Evolutionary conservation across 2,797 vertebrate species (phyloP).

Genomic region (Melanotaenia boesemani): DNA sequence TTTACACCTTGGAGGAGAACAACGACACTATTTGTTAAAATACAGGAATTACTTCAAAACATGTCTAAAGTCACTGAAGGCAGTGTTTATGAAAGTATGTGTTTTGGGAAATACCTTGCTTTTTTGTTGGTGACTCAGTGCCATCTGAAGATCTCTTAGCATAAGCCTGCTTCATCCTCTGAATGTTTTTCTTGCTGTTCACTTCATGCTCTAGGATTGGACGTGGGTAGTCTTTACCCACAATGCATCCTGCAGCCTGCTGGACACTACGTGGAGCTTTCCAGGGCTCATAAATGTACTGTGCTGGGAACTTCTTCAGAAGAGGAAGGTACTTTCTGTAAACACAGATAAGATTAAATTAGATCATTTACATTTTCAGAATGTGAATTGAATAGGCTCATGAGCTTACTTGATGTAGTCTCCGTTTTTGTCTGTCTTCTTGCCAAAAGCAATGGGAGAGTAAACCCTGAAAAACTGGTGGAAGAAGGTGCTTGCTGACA

Average conservation of each 20-base stretch:
- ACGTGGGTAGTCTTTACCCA: slow-evolving; percentile 83
- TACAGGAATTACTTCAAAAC: background rate
- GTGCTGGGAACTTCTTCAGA: slow-evolving; percentile 77
- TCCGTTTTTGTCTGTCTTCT: slow-evolving; percentile 83
- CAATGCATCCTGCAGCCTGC: slow-evolving; percentile 82
- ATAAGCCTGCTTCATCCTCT: slow-evolving; percentile 82
- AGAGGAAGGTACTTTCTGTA: slow-evolving; percentile 84
- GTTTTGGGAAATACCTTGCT: slow-evolving; percentile 47
- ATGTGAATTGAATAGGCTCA: background rate
- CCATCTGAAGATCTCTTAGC: slow-evolving; percentile 62
- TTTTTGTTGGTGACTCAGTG: slow-evolving; percentile 49
- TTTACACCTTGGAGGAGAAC: slow-evolving; percentile 70
- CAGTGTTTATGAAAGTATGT: fast-evolving
- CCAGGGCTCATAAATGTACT: slow-evolving; percentile 85
- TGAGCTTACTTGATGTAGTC: slow-evolving; percentile 82
- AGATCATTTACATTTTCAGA: background rate
- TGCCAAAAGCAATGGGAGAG: slow-evolving; percentile 81
- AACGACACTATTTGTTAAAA: background rate
- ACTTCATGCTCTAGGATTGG: slow-evolving; percentile 78
- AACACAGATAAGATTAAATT: background rate
- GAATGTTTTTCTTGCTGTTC: slow-evolving; percentile 79
- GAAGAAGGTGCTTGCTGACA: slow-evolving; percentile 85
- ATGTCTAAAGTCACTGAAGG: background rate
- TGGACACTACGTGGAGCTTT: slow-evolving; percentile 79
- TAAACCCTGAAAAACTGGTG: slow-evolving; percentile 84